Evolutionary conservation across 2,797 vertebrate genomes (phyloP).

Genomic region (Anguilla anguilla): DNA sequence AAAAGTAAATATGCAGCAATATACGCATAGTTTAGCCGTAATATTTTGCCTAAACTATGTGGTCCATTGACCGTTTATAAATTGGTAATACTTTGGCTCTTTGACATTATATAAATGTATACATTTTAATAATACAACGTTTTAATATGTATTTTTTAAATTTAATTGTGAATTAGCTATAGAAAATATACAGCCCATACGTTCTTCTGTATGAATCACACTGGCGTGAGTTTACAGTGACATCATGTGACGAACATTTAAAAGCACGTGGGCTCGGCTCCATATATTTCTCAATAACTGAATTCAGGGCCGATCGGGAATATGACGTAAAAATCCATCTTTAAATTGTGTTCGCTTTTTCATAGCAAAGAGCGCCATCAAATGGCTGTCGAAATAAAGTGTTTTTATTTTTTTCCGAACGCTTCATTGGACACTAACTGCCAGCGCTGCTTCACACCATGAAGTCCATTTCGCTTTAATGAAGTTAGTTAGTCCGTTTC

Average conservation of each 20-base stretch:
- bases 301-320: slow-evolving; percentile 34
- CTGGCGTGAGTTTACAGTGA: slow-evolving; percentile 61
- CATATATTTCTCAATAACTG: slow-evolving; percentile 30
- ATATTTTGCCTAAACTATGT: background rate
- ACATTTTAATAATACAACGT: background rate
- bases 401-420: background rate
- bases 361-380: slow-evolving; percentile 66
- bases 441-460: background rate
- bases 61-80: background rate
- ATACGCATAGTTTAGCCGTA: background rate
- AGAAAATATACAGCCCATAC: background rate
- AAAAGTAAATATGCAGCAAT: background rate
- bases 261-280: slow-evolving; percentile 47
- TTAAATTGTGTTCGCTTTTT: background rate
- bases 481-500: background rate
- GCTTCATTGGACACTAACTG: background rate
- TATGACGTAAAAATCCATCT: slow-evolving; percentile 18
- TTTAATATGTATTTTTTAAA: background rate
- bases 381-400: slow-evolving; percentile 53
- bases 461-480: background rate
- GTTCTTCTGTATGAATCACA: slow-evolving; percentile 32
- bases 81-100: no score
- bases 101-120: background rate
- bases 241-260: slow-evolving; percentile 68
- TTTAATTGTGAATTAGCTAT: background rate